Evolutionary conservation across 1,140 invertebrate genomes (phyloP).

Genomic region (Drosophila kurseongensis): DNA sequence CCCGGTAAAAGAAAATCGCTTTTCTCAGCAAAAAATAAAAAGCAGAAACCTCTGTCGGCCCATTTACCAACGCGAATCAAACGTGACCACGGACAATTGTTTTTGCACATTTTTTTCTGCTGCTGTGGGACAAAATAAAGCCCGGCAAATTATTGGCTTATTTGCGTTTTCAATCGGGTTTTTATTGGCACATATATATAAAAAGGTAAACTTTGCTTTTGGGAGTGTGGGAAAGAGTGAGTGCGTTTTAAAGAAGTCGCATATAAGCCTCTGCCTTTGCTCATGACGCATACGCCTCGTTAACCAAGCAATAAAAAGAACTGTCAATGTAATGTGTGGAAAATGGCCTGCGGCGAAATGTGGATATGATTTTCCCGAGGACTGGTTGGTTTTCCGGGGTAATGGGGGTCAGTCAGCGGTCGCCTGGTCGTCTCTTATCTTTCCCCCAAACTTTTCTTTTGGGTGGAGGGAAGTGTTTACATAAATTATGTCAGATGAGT

Average conservation of each 20-base stretch:
- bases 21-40: conserved; percentile 49
- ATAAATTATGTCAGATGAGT: conserved; percentile 77
- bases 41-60: conserved; percentile 38
- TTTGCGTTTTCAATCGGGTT: conserved; percentile 72
- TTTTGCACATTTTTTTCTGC: conserved; percentile 10
- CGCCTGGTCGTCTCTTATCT: conserved; percentile 53
- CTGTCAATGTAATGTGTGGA: conserved; percentile 60
- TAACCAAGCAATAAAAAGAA: conserved; percentile 67
- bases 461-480: conserved; percentile 66
- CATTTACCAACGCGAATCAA: conserved; percentile 62
- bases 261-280: conserved; percentile 16
- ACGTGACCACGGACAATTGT: conserved; percentile 75
- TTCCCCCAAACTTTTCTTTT: background rate
- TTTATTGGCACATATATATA: conserved; percentile 55
- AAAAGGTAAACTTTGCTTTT: conserved; percentile 5
- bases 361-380: conserved; percentile 10
- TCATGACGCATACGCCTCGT: conserved; percentile 72
- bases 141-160: conserved; percentile 59
- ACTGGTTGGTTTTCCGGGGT: background rate
- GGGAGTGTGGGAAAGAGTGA: background rate
- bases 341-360: conserved; percentile 47
- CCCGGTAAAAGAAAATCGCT: conserved; percentile 44
- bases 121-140: conserved; percentile 13
- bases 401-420: conserved; percentile 57
- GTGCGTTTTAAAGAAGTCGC: conserved; percentile 43